Percentiles rank a stretch among this genome's conserved stretches.
phyloP scores from a whole-genome alignment of 2,797 vertebrate genomes.

The Dicrostonyx torquatus region DNA sequence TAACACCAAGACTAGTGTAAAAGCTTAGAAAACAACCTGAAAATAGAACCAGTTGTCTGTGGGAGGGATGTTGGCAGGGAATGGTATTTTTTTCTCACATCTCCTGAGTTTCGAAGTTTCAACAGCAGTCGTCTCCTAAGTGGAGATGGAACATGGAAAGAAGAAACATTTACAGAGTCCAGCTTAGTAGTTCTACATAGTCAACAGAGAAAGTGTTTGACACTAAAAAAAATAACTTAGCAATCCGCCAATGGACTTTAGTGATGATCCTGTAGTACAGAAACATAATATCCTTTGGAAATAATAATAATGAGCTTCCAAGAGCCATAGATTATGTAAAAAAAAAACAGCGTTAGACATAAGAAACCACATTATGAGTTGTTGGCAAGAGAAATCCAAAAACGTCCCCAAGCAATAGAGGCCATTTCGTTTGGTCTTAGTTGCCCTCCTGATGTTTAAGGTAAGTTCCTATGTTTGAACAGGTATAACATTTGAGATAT shows the following conservation, averaged over 20 bases:
- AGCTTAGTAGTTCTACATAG: neutral
- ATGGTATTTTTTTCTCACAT: neutral
- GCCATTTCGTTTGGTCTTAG: neutral
- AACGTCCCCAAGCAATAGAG: neutral
- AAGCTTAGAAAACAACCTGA: neutral
- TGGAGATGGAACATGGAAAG: neutral
- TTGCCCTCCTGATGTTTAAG: neutral
- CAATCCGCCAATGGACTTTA: neutral
- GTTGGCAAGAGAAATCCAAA: no score
- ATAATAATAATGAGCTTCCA: neutral
- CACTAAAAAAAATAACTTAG: neutral
- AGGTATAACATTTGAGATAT: neutral
- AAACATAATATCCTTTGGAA: neutral
- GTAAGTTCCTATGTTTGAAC: no score
- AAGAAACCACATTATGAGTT: neutral
- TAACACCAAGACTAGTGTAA: neutral
- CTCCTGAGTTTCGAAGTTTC: neutral
- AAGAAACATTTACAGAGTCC: neutral
- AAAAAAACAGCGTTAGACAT: neutral
- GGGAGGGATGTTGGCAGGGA: neutral
- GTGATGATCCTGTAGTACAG: neutral
- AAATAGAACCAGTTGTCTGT: neutral
- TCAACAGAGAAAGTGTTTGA: neutral
- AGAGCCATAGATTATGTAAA: neutral
- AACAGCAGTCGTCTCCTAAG: neutral